A percentile compares a stretch with the other conserved stretches of the same genome.
Conservation (phyloP, 2,113 vertebrate species). For the Lagenorhynchus albirostris region DNA sequence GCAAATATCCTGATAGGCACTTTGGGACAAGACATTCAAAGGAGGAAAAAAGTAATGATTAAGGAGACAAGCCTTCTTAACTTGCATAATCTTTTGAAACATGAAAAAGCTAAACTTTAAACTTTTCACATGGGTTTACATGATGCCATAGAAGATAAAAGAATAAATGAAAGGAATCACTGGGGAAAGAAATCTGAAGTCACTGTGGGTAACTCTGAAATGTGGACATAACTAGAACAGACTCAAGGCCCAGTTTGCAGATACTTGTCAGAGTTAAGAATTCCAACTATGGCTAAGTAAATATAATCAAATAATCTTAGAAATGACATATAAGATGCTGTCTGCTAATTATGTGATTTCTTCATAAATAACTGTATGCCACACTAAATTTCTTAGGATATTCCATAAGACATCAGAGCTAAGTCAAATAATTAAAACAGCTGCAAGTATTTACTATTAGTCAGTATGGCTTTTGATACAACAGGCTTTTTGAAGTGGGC, state of each 20-base stretch:
- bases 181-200: background rate
- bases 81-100: background rate
- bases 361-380: background rate
- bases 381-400: background rate
- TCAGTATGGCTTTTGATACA: background rate
- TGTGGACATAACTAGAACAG: background rate
- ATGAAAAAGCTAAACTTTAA: background rate
- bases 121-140: background rate
- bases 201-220: background rate
- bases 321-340: background rate
- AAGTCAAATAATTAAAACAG: conserved; percentile 11
- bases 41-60: background rate
- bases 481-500: background rate
- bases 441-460: background rate
- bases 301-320: background rate
- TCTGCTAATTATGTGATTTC: conserved; percentile 2
- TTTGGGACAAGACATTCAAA: background rate
- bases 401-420: background rate
- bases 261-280: background rate
- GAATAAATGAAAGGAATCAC: background rate
- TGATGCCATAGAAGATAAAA: background rate
- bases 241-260: background rate
- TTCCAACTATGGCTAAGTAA: background rate
- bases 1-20: background rate
- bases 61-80: conserved; percentile 50